Percentiles rank a stretch among this genome's conserved stretches.
Evolutionary conservation across 1,140 invertebrate genomes (phyloP).

Genomic region (Zaprionus tsacasi): DNA sequence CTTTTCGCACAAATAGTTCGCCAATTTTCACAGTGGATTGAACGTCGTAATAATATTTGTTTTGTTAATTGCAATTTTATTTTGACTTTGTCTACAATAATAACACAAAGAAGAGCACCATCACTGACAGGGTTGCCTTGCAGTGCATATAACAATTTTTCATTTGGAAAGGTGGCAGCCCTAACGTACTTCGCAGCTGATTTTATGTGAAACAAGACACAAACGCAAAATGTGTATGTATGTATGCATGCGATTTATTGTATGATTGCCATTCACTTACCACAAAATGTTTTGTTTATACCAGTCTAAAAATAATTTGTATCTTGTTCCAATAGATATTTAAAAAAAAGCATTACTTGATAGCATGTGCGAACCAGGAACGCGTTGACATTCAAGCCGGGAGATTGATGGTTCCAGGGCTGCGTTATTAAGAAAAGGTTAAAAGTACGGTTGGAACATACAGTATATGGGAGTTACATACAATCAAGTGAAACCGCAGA

Average conservation of each 20-base stretch:
- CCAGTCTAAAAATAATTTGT: background rate
- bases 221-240: conserved; percentile 1
- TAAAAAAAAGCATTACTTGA: background rate
- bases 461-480: background rate
- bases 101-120: conserved; percentile 53
- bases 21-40: background rate
- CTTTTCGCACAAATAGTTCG: background rate
- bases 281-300: background rate
- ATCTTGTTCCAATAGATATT: background rate
- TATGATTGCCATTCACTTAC: conserved; percentile 8
- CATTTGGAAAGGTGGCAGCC: background rate
- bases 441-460: background rate
- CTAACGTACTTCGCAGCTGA: conserved; percentile 28
- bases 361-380: background rate
- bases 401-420: conserved; percentile 15
- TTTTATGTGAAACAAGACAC: conserved; percentile 16
- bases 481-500: background rate
- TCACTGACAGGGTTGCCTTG: conserved; percentile 39
- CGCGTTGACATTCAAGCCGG: conserved; percentile 42
- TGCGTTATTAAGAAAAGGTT: background rate
- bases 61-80: conserved; percentile 34
- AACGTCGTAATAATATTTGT: conserved; percentile 2
- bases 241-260: background rate
- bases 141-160: conserved; percentile 5
- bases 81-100: conserved; percentile 47